Evolutionary conservation across 2,797 vertebrate genomes (phyloP), one percentile per base, ranked within the genome.

Genomic region (Pelochelys cantorii): DNA sequence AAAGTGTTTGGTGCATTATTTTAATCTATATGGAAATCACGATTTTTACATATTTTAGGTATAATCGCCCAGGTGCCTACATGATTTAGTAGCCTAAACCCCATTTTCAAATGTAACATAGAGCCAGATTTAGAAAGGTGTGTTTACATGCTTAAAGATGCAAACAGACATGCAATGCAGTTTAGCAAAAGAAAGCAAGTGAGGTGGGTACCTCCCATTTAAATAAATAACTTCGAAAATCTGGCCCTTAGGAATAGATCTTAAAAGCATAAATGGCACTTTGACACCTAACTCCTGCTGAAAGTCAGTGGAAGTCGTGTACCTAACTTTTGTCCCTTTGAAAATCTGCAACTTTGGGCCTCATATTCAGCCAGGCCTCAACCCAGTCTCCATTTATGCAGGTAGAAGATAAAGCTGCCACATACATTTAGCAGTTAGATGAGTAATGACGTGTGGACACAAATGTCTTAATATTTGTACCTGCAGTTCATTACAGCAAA

Each of bases 1-100:
- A 98, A 98, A 98, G 97, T 98, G 97, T 95, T 97, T 96, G 95
- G 97, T 97, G 97, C 95, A 95, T 97, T 92, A 90, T 90, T 82
- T 93, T 97, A 53, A 96, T 98, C 97, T 96, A 9, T 34, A 11
- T 71, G 34, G n/a, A 71, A 71, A 37, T 71, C 34, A 37, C 20
- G 22, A 10, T 71, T 71, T 34, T 68, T 20, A 34, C 65, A 20
- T 68, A 34, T 68, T 68, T 34, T 20, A 68, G n/a, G 65, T 68
- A 68, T 20, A 68, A 68, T 34, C 34, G 23, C 13, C 27, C 62
- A 31, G 14, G 13, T 62, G 6, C 13, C 62, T 34, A 78, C 52
- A 17, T 9, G 18, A 12, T 48, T 60, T 62, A 31, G 23, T 20
- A 34, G 15, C 42, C 25, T 13, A 34, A 71, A 18, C 34, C n/a